Percentiles rank a stretch among this genome's conserved stretches.
phyloP scores from a whole-genome alignment of 2,888 invertebrate genomes.

The Drosophila emarginata region DNA sequence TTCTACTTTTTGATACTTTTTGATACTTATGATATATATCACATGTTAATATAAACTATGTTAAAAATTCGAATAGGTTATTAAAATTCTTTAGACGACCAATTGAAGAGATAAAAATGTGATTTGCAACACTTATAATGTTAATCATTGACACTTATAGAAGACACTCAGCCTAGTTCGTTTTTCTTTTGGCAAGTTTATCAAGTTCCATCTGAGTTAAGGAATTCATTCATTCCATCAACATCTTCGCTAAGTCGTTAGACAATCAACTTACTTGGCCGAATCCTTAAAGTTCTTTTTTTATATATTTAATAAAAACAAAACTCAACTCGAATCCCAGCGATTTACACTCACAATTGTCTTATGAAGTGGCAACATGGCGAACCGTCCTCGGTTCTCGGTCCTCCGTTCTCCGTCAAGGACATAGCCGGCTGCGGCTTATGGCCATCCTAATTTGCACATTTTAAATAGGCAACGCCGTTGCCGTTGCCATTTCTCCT shows the following conservation, averaged over 20 bases:
- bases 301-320: slow-evolving; percentile 41
- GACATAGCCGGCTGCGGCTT: slow-evolving; percentile 55
- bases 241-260: slow-evolving; percentile 2
- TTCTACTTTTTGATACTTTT: too few relatives aligned
- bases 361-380: slow-evolving; percentile 71
- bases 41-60: too few relatives aligned
- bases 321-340: slow-evolving; percentile 44
- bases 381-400: background rate
- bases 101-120: too few relatives aligned
- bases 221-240: background rate
- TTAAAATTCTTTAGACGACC: too few relatives aligned
- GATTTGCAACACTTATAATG: background rate
- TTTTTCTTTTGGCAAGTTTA: too few relatives aligned
- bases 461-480: slow-evolving; percentile 62
- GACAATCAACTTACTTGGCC: background rate
- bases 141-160: background rate
- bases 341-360: slow-evolving; percentile 67
- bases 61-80: too few relatives aligned
- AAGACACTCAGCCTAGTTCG: too few relatives aligned
- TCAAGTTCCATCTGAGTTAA: background rate
- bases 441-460: slow-evolving; percentile 73
- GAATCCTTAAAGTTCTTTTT: slow-evolving; percentile 9
- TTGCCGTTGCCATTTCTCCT: background rate
- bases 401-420: slow-evolving; percentile 20
- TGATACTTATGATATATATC: too few relatives aligned